These are phyloP conservation scores for Oscheius sp. DNA, from an alignment of 2,888 invertebrate genomes.

Conservation along the genomic window DNA sequence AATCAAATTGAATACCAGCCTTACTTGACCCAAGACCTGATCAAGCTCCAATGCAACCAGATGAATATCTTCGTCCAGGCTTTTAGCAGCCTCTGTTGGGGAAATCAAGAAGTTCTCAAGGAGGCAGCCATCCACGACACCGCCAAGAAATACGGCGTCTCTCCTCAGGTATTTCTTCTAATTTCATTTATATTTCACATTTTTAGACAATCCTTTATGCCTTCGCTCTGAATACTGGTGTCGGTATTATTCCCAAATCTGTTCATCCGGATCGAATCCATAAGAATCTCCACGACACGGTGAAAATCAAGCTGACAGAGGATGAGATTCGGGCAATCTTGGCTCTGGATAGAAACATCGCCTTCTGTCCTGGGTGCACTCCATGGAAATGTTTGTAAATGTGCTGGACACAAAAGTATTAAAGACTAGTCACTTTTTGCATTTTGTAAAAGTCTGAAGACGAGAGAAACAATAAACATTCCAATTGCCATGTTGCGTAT, in stretches of 20 bases:
- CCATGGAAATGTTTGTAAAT: slow-evolving; percentile 50
- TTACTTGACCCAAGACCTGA: slow-evolving; percentile 67
- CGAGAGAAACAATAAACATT: no score
- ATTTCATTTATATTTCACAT: background rate
- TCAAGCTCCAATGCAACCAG: slow-evolving; percentile 70
- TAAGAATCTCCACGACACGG: slow-evolving; percentile 50
- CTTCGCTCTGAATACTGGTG: slow-evolving; percentile 49
- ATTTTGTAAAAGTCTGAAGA: no score
- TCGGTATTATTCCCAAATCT: slow-evolving; percentile 59
- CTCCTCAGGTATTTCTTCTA: slow-evolving; percentile 15
- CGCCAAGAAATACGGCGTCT: slow-evolving; percentile 77
- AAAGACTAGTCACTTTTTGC: background rate
- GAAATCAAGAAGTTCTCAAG: slow-evolving; percentile 75
- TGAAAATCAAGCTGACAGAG: slow-evolving; percentile 40
- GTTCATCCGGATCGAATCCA: slow-evolving; percentile 54
- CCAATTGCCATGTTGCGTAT: no score
- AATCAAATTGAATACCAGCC: slow-evolving; percentile 75
- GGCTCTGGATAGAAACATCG: slow-evolving; percentile 44
- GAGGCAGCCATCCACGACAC: slow-evolving; percentile 79
- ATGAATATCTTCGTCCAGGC: slow-evolving; percentile 73
- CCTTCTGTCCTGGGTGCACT: slow-evolving; percentile 48
- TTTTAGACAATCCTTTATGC: slow-evolving; percentile 59
- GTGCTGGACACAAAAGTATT: background rate
- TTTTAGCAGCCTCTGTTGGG: slow-evolving; percentile 74
- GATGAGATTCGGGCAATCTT: slow-evolving; percentile 43